Evolutionary conservation across 1,140 invertebrate species (phyloP).

Genomic region (Neocloeon triangulifer): DNA sequence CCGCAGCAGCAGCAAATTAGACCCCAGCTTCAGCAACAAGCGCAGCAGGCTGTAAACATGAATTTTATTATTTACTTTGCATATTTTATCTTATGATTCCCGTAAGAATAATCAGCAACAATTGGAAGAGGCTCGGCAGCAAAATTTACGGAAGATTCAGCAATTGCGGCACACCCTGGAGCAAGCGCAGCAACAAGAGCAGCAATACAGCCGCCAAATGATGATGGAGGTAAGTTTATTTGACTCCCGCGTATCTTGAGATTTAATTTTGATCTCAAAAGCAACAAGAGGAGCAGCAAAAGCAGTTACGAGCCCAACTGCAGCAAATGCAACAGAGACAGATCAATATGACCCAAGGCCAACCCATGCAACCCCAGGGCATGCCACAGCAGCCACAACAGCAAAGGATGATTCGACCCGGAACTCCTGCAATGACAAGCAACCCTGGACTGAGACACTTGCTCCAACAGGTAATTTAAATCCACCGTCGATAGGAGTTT

Average conservation of each 20-base stretch:
- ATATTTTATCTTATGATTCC: not conserved
- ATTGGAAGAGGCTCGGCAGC: slow-evolving; percentile 34
- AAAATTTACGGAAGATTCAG: slow-evolving; percentile 39
- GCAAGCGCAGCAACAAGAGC: slow-evolving; percentile 48
- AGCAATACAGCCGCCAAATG: slow-evolving; percentile 47
- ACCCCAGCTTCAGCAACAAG: slow-evolving; percentile 9
- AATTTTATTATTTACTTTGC: slow-evolving; percentile 3
- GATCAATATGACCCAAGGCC: not conserved
- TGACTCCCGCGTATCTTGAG: slow-evolving; percentile 1
- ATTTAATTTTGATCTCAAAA: slow-evolving; percentile 1
- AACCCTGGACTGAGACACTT: slow-evolving; percentile 40
- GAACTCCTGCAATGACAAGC: slow-evolving; percentile 30
- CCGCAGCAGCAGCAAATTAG: slow-evolving; percentile 2
- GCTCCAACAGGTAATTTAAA: slow-evolving; percentile 31
- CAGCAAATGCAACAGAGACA: slow-evolving; percentile 11
- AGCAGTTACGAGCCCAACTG: slow-evolving; percentile 13
- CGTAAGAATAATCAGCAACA: slow-evolving; percentile 11
- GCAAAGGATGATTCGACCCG: slow-evolving; percentile 37
- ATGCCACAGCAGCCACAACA: slow-evolving; percentile 18
- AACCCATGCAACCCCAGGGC: slow-evolving; percentile 2
- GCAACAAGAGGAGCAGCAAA: slow-evolving; percentile 10
- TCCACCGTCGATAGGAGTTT: slow-evolving; percentile 9
- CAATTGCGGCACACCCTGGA: slow-evolving; percentile 45
- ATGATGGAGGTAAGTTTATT: slow-evolving; percentile 24
- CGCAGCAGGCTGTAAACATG: slow-evolving; percentile 3